Evolutionary conservation across 1,140 invertebrate genomes (phyloP), one percentile per base, ranked within the genome.

Genomic region (Oryzaephilus surinamensis): DNA sequence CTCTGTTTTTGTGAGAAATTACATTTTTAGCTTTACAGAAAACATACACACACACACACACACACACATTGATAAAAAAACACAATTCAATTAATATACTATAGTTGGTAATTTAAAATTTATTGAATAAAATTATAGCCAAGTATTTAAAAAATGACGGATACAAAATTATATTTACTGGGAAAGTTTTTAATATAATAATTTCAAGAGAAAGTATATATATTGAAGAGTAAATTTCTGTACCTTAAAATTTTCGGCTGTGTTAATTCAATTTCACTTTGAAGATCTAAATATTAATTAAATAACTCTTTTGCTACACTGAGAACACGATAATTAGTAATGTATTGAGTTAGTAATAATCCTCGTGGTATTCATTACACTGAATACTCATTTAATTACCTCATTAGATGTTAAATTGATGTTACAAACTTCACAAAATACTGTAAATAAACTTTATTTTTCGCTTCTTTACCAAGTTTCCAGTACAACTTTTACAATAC

Each of bases 381-480:
- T 60, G 55, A 62, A 62, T 62, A 57, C 58, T 46, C 55, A 54
- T 62, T 61, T 62, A 62, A 62, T 61, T 60, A 62, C 57, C 58
- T 62, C 60, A 60, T 60, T 62, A 62, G 58, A 52, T 60, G 57
- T 62, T 57, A 58, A 62, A 62, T 62, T 62, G 60, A 58, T 60
- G 54, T 58, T 53, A 46, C 53, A 56, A 59, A 59, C 51, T 56
- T 59, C 48, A 46, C 43, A 43, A 40, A 46, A 40, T 35, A 43
- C 41, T 45, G 50, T 54, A 56, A 53, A 55, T 53, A 50, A 50
- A 54, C 48, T 54, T 56, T 44, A 39, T 48, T n/a, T n/a, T n/a
- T n/a, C n/a, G n/a, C n/a, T n/a, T n/a, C n/a, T n/a, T n/a, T n/a
- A n/a, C n/a, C n/a, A n/a, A n/a, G n/a, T n/a, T n/a, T n/a, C n/a